phyloP scores from a whole-genome alignment of 2,113 vertebrate species.

The Nycticebus coucang region DNA sequence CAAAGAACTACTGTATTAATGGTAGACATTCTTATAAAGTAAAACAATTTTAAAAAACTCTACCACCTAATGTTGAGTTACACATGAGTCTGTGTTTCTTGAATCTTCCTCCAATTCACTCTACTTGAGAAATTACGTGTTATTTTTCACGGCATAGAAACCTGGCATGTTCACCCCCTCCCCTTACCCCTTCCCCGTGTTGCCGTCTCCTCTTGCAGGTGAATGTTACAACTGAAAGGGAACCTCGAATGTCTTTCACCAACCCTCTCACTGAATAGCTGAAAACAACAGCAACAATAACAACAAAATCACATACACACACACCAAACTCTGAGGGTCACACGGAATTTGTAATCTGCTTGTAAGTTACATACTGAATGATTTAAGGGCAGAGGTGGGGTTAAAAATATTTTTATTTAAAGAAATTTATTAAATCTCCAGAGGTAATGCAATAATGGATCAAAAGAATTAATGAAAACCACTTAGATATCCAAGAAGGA shows the following conservation, averaged over 20 bases:
- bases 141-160: not conserved
- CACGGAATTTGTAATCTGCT: slow-evolving; percentile 11
- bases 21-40: not conserved
- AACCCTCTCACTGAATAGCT: not conserved
- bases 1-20: not conserved
- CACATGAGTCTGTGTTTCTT: not conserved
- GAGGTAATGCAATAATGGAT: not conserved
- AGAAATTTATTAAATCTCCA: not conserved
- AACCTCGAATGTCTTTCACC: slow-evolving; percentile 35
- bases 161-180: not conserved
- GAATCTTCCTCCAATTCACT: not conserved
- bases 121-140: not conserved
- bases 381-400: not conserved
- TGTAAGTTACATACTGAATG: not conserved
- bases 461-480: slow-evolving; percentile 16
- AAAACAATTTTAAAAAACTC: not conserved
- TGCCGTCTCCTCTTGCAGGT: not conserved
- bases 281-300: not conserved
- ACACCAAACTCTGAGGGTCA: not conserved
- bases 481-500: not conserved
- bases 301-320: not conserved
- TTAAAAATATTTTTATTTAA: slow-evolving; percentile 10
- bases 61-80: not conserved
- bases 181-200: not conserved
- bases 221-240: slow-evolving; percentile 2